phyloP scores from a whole-genome alignment of 2,113 vertebrate species.

The Oryzias woworae region DNA sequence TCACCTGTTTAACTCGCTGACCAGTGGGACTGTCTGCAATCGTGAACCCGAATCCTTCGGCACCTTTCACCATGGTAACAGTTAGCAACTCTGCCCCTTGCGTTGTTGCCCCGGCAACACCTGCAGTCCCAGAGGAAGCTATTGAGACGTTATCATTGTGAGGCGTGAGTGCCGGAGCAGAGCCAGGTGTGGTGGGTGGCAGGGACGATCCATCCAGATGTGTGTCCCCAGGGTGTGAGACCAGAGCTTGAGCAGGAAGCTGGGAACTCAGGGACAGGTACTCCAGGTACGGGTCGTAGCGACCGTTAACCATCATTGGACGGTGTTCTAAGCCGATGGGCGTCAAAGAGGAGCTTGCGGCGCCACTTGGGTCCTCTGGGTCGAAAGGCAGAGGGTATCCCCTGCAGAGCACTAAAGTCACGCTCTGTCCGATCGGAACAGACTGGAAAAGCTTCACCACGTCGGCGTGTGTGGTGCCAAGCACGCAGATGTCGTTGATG shows the following conservation, averaged over 20 bases:
- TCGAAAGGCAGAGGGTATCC: slow-evolving; percentile 98
- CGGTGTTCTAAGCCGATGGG: slow-evolving; percentile 94
- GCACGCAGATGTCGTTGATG: slow-evolving; percentile 99
- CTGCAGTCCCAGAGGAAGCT: slow-evolving; percentile 91
- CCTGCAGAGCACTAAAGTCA: slow-evolving; percentile 96
- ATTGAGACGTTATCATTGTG: slow-evolving; percentile 96
- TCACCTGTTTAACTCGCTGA: slow-evolving; percentile 93
- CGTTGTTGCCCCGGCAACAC: slow-evolving; percentile 59
- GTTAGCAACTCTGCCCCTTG: slow-evolving; percentile 91
- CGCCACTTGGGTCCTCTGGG: slow-evolving; percentile 86
- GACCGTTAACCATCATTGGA: slow-evolving; percentile 92
- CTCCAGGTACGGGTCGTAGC: slow-evolving; percentile 98
- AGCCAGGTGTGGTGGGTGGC: slow-evolving; percentile 79
- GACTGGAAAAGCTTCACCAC: slow-evolving; percentile 99
- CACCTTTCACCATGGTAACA: slow-evolving; percentile 98
- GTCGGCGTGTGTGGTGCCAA: slow-evolving; percentile 97
- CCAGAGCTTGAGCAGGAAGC: slow-evolving; percentile 88
- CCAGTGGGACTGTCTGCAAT: slow-evolving; percentile 98
- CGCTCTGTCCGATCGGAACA: slow-evolving; percentile 96
- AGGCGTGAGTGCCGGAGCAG: slow-evolving; percentile 71
- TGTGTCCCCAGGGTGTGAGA: slow-evolving; percentile 89
- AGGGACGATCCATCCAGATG: slow-evolving; percentile 94
- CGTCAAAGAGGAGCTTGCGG: slow-evolving; percentile 84
- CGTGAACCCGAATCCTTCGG: slow-evolving; percentile 98
- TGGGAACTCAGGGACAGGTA: slow-evolving; percentile 97